phyloP scores from a whole-genome alignment of 2,797 vertebrate species.

The Esox lucius region DNA sequence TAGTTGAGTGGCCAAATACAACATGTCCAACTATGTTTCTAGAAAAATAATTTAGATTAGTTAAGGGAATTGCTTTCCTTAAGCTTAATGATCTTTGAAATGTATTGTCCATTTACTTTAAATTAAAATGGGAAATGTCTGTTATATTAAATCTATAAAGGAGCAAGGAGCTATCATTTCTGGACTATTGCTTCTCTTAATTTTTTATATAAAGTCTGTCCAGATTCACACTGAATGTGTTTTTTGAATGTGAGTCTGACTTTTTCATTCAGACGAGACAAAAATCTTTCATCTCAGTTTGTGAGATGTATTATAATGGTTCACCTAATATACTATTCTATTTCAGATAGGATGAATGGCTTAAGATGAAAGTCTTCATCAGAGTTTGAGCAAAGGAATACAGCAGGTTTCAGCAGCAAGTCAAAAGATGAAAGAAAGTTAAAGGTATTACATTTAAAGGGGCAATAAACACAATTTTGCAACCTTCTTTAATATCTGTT shows the following conservation, averaged over 20 bases:
- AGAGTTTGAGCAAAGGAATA: neutral
- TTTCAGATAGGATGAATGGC: neutral
- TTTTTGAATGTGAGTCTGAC: neutral
- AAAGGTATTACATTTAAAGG: neutral
- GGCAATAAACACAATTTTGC: neutral
- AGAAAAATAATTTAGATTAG: conserved; percentile 12
- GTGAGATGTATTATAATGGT: neutral
- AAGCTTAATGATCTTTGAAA: conserved; percentile 13
- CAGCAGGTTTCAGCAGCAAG: conserved; percentile 1
- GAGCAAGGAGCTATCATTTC: conserved; percentile 18
- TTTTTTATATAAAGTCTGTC: conserved; percentile 25
- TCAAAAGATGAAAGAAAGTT: neutral
- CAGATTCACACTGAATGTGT: conserved; percentile 21
- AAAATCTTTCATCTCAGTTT: neutral
- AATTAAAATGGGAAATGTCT: conserved; percentile 20
- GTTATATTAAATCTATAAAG: conserved; percentile 10
- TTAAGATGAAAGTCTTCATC: neutral
- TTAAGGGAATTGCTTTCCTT: conserved; percentile 1
- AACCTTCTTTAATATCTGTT: too few species aligned
- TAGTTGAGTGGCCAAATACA: conserved; percentile 13
- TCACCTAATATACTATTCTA: neutral
- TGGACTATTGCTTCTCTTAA: conserved; percentile 26
- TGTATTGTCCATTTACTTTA: conserved; percentile 21
- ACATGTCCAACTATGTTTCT: neutral
- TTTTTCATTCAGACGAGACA: neutral